phyloP scores from a whole-genome alignment of 2,888 invertebrate species.

The Leptodirus hochenwartii region DNA sequence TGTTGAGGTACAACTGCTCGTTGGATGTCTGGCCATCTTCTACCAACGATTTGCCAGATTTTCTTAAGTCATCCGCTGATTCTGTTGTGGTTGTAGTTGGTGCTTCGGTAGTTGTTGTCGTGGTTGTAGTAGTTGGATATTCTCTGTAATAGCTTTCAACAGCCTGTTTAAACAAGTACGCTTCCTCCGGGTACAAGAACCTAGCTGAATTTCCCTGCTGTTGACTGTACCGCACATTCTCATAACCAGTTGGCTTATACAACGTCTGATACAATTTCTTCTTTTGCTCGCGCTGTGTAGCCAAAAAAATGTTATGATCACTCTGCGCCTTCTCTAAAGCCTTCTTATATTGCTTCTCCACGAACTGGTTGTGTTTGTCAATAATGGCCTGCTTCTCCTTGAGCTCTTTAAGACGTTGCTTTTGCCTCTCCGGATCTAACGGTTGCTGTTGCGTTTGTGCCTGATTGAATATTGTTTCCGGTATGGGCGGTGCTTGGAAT shows the following conservation, averaged over 20 bases:
- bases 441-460: slow-evolving; percentile 11
- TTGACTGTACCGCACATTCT: slow-evolving; percentile 18
- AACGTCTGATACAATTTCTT: slow-evolving; percentile 29
- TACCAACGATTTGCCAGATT: slow-evolving; percentile 6
- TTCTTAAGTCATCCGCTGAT: not conserved
- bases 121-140: slow-evolving; percentile 49
- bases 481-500: too few species aligned
- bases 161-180: slow-evolving; percentile 43
- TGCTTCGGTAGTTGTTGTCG: slow-evolving; percentile 46
- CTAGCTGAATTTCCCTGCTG: slow-evolving; percentile 27
- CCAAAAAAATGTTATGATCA: slow-evolving; percentile 50
- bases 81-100: slow-evolving; percentile 25
- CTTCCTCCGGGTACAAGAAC: slow-evolving; percentile 42
- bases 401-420: slow-evolving; percentile 46
- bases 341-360: slow-evolving; percentile 63
- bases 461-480: too few species aligned
- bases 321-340: slow-evolving; percentile 58
- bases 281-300: slow-evolving; percentile 47
- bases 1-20: slow-evolving; percentile 8
- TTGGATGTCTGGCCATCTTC: too few species aligned
- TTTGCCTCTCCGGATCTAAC: slow-evolving; percentile 36
- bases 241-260: slow-evolving; percentile 21
- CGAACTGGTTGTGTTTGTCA: slow-evolving; percentile 57
- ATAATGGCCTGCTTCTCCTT: slow-evolving; percentile 54
- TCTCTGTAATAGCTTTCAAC: slow-evolving; percentile 46